A percentile compares a stretch with the other conserved stretches of the same genome.
These are phyloP conservation scores for Heliangelus exortis DNA, from an alignment of 2,797 vertebrate genomes.

Conservation along the genomic window DNA sequence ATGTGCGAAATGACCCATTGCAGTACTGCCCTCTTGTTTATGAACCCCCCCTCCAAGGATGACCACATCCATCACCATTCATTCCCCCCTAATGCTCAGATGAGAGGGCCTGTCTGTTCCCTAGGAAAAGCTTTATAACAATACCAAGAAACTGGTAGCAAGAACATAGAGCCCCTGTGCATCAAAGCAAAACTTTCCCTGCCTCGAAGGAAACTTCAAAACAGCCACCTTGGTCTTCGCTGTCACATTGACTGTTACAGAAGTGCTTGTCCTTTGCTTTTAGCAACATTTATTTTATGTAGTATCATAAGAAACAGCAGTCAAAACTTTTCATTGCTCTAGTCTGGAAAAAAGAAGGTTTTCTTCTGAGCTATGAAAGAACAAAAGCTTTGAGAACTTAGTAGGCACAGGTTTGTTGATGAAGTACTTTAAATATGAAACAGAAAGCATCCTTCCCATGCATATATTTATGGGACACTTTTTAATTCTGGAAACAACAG, in stretches of 20 bases:
- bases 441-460: not conserved
- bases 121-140: not conserved
- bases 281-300: conserved; percentile 5
- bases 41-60: not conserved
- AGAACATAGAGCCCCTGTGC: not conserved
- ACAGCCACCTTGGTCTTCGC: not conserved
- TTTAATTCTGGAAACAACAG: conserved; percentile 25
- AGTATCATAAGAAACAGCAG: conserved; percentile 7
- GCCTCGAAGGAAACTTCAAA: not conserved
- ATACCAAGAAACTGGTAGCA: not conserved
- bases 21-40: not conserved
- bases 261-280: not conserved
- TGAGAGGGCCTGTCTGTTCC: not conserved
- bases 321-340: conserved; percentile 29
- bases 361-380: not conserved
- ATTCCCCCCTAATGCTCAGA: fast-evolving
- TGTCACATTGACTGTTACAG: not conserved
- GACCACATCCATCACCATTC: not conserved
- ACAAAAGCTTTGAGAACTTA: not conserved
- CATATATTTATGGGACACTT: not conserved
- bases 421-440: not conserved
- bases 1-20: not conserved
- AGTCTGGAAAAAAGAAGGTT: not conserved
- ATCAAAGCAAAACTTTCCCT: not conserved
- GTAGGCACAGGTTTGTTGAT: not conserved